Base-by-base conservation (phyloP, 1,140 invertebrate genomes). In the Riptortus pedestris region DNA sequence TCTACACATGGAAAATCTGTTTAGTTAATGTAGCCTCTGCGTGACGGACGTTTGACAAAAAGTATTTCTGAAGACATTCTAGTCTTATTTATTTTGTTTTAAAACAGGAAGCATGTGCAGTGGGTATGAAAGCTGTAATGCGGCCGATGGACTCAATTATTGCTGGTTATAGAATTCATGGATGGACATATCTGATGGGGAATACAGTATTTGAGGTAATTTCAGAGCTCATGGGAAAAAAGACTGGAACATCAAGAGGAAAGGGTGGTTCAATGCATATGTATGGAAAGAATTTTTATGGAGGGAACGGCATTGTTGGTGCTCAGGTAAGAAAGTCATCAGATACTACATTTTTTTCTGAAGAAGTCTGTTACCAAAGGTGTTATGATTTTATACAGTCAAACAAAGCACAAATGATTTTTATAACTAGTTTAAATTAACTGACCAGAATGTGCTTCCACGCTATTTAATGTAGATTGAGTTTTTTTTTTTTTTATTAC, bases 271-370 rank as follows among this genome's bases (percentile, higher is more conserved):
- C 90, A 26, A 93, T 93, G 90, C 91, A 93, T 73, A 87, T 93
- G 82, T 94, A 92, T 71, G 76, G 80, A 1, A 80, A 82, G 51
- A 93, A 95, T 74, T 98, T 98, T 75, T 98, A 86, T 73, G 96
- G 96, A 69, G 96, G 96, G 55, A 98, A 98, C 75, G 96, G 96
- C 33, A 99, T 99, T 73, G 96, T 99, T 20, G 96, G 96, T 57
- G 94, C 95, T 58, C 96, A 99, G 80, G 90, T 94, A 71, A 67
- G 71, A 60, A 16, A 0, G n/a, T 33, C 28, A 60, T 60, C 27
- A 9, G 28, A 28, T 27, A 11, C 9, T 27, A 27, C 11, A 7
- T 27, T n/a, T 11, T 43, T 11, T 11, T 43, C 38, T 43, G 38
- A 43, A 11, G 9, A 43, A 11, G n/a, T 43, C n/a, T 43, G 9